Evolutionary conservation across 2,797 vertebrate species (phyloP).

Genomic region (Stomatorhinus walkeri): DNA sequence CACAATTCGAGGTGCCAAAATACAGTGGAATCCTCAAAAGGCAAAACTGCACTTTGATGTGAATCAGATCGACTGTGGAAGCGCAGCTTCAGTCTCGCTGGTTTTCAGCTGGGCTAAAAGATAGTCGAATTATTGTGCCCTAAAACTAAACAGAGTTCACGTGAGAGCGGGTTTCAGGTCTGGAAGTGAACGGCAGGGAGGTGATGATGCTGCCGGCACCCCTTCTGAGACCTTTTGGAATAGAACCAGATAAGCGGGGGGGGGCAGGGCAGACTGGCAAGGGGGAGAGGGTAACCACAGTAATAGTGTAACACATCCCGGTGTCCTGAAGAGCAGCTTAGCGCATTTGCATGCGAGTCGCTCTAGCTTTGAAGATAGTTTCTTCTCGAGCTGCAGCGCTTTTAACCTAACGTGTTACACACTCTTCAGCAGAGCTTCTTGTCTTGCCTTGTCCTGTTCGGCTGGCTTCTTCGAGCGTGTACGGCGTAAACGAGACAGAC

Average conservation of each 20-base stretch:
- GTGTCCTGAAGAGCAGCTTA: slow-evolving; percentile 56
- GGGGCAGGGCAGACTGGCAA: slow-evolving; percentile 42
- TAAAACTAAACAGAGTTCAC: slow-evolving; percentile 28
- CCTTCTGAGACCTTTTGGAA: slow-evolving; percentile 37
- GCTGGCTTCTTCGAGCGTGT: not conserved
- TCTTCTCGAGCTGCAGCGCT: slow-evolving; percentile 40
- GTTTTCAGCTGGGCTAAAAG: slow-evolving; percentile 25
- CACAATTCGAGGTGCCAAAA: not conserved
- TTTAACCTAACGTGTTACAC: slow-evolving; percentile 27
- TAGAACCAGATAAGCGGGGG: slow-evolving; percentile 51
- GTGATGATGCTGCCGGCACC: slow-evolving; percentile 21
- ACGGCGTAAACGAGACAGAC: not conserved
- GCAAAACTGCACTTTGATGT: not conserved
- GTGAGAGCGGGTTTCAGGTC: slow-evolving; percentile 16
- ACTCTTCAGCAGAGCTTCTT: not conserved
- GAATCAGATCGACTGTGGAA: not conserved
- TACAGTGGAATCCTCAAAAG: not conserved
- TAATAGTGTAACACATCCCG: slow-evolving; percentile 46
- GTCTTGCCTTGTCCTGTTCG: not conserved
- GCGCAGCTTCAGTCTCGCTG: not conserved
- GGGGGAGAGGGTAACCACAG: not conserved
- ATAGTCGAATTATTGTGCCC: slow-evolving; percentile 31
- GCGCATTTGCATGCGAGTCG: slow-evolving; percentile 51
- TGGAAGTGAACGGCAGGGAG: not conserved
- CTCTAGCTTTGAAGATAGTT: slow-evolving; percentile 58